Evolutionary conservation across 2,888 invertebrate genomes (phyloP), one percentile per base, ranked within the genome.

Genomic region (Linyphia triangularis): DNA sequence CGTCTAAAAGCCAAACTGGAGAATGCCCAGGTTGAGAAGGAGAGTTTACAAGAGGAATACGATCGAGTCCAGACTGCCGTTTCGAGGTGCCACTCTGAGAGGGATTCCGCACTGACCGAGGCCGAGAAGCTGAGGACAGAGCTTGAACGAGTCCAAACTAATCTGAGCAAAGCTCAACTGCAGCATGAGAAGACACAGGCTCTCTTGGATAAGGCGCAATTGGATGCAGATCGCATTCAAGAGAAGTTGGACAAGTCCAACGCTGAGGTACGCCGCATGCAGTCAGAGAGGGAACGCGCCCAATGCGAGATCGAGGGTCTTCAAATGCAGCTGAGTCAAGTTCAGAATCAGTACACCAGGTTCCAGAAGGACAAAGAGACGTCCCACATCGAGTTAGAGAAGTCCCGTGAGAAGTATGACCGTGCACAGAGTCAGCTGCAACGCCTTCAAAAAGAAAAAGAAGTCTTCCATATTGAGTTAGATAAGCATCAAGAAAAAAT

Each of bases 21-120:
- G 94, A 98, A 98, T 94, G 97, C 97, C 93, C 97, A 97, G 94
- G 96, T 96, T 89, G 98, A 98, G 93, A 97, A 97, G 92, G 97
- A 97, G 92, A 97, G 97, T 92, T 94, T 98, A 91, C 96, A 97
- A 90, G 97, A 98, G 92, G 98, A 98, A 93, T 95, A 97, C 92
- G 98, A 98, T 93, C 95, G 96, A 90, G 95, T 96, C 51, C 97
- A 97, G 93, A 95, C 96, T 51, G 95, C 96, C 77, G 95, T 97
- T 89, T 96, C 96, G 90, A 95, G 97, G 90, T 94, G 97, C 91
- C 97, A 97, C 92, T 96, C 96, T 40, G 98, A 98, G 93, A 95
- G 97, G 89, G 98, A 98, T 92, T 96, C 96, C 92, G 96, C 97
- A 30, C 86, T 91, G 30, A 88, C 90, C 2, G 91, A 91, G 70